Base-by-base conservation (phyloP, 2,888 invertebrate genomes). In the Nemapogon koenigi region DNA sequence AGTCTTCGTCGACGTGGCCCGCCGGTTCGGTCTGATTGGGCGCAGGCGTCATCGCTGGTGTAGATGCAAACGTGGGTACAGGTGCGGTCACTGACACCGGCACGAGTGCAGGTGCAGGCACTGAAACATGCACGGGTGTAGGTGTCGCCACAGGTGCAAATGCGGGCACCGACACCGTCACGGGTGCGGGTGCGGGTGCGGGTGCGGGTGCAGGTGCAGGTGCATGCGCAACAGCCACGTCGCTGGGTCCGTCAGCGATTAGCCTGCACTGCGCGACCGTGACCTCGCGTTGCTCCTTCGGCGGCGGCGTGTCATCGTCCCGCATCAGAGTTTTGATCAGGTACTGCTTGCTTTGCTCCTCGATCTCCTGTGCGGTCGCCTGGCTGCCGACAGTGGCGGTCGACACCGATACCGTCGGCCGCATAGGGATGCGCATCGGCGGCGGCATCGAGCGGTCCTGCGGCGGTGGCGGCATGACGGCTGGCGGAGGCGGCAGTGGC, bases 271-370 rank as follows among this genome's bases (percentile, higher is more conserved):
- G 72, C 2, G 69, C 72, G 22, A 71, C 68, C 0, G 81, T 82
- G 10, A 82, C 54, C 45, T 82, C 82, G 1, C 63, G 65, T 2
- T 83, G 81, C 11, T 71, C 67, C 37, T 36, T 37, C 7, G 41
- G 42, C 17, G 88, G 87, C 68, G 90, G 89, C 2, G 89, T 86
- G 53, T 94, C 94, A 54, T 94, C 81, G 57, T 91, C 88, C 27
- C 93, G 91, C 46, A 94, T 94, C 44, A 94, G 81, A 1, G 94
- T 94, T 78, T 94, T 95, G 50, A 94, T 92, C 30, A 94, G 85
- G 79, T 90, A 91, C 71, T 90, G 90, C 53, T 86, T 83, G 62
- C 83, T 85, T 55, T 87, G 87, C 42, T 86, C 86, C 42, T 82
- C 81, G 32, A 83, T 83, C 37, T 83, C 84, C 56, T 82, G 62